These are phyloP conservation scores for Plumapathes pennacea DNA, from an alignment of 92 coral and sea anemone species.

Conservation along the genomic window DNA sequence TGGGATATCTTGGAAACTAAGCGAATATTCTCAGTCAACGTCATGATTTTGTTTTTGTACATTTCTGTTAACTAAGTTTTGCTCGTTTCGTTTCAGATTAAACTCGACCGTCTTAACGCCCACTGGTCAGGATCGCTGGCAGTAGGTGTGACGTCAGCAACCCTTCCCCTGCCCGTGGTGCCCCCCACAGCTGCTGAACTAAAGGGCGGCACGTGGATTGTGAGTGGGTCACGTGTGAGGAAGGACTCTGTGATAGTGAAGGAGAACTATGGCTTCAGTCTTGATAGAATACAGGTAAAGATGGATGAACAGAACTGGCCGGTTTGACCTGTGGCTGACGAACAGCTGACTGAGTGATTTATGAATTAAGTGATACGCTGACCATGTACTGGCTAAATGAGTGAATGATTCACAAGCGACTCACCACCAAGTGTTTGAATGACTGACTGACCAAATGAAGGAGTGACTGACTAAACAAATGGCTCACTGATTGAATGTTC, in stretches of 20 bases:
- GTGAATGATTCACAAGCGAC: too few relatives aligned
- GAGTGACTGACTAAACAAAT: too few relatives aligned
- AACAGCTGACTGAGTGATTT: too few relatives aligned
- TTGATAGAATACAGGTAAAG: constrained; percentile 84
- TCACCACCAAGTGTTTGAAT: too few relatives aligned
- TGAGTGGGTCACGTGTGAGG: constrained; percentile 84
- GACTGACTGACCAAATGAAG: too few relatives aligned
- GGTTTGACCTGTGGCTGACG: too few relatives aligned
- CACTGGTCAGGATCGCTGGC: constrained; percentile 90
- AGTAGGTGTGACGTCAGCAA: constrained; percentile 85
- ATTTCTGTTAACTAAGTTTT: neutral
- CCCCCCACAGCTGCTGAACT: constrained; percentile 76
- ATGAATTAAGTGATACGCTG: too few relatives aligned
- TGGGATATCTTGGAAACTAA: too few relatives aligned
- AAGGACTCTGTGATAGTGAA: constrained; percentile 82
- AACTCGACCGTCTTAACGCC: constrained; percentile 67
- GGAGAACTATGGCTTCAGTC: constrained; percentile 80
- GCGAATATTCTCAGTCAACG: too few relatives aligned
- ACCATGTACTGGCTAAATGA: too few relatives aligned
- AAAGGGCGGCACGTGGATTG: constrained; percentile 83
- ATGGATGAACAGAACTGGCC: too few relatives aligned
- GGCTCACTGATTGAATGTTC: too few relatives aligned
- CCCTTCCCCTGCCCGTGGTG: constrained; percentile 70
- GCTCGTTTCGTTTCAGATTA: constrained; percentile 38
- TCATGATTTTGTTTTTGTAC: neutral